These are phyloP conservation scores for Drosophila mimetica DNA, from an alignment of 2,888 invertebrate species.

Conservation along the genomic window DNA sequence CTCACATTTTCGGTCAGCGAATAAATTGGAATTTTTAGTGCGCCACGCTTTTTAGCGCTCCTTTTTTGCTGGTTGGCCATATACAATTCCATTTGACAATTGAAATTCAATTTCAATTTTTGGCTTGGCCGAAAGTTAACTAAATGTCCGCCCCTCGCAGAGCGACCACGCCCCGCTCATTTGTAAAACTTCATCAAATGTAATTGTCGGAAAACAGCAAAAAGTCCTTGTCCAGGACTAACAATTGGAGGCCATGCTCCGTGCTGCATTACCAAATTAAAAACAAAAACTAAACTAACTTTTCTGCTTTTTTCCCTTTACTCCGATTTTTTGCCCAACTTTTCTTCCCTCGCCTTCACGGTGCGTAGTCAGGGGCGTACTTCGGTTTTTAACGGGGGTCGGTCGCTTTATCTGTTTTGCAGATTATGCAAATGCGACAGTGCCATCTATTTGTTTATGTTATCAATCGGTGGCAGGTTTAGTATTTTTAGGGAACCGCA, in stretches of 20 bases:
- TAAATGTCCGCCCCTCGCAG: conserved; percentile 31
- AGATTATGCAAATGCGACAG: conserved; percentile 15
- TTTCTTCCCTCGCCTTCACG: conserved; percentile 29
- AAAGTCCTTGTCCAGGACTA: conserved; percentile 59
- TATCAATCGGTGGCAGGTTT: not conserved
- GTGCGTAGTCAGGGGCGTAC: conserved; percentile 53
- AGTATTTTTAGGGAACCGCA: not conserved
- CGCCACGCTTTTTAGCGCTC: conserved; percentile 2
- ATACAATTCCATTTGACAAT: conserved; percentile 49
- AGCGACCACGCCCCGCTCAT: conserved; percentile 62
- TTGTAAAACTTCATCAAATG: conserved; percentile 70
- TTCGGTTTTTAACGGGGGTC: not conserved
- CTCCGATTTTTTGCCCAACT: conserved; percentile 35
- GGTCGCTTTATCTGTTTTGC: not conserved
- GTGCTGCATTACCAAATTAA: conserved; percentile 74
- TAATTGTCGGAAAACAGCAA: conserved; percentile 50
- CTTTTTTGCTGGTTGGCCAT: conserved; percentile 13
- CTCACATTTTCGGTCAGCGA: not conserved
- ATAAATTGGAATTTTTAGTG: conserved; percentile 25
- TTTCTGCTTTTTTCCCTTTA: conserved; percentile 33
- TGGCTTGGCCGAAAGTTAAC: conserved; percentile 42
- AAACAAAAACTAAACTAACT: conserved; percentile 65
- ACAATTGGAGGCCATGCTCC: conserved; percentile 60
- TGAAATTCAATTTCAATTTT: conserved; percentile 51
- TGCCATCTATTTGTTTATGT: conserved; percentile 4